Evolutionary conservation across 2,113 vertebrate species (phyloP), one percentile per base, ranked within the genome.

Genomic region (Dipodomys spectabilis): DNA sequence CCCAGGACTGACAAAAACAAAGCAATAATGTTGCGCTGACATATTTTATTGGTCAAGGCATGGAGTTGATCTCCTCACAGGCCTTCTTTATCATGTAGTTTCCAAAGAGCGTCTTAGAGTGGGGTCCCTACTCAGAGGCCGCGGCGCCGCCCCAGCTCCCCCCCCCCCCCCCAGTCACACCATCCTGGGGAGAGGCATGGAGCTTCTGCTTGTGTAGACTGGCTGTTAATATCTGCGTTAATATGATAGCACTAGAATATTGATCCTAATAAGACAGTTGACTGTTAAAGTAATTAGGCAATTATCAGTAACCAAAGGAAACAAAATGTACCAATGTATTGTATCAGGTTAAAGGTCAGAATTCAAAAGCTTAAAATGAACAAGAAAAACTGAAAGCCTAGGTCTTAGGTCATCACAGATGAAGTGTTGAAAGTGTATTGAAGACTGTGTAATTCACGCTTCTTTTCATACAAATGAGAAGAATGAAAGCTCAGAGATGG

Each of bases 361-460:
- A 86, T 69, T 39, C 53, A 67, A 91, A 72, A 84, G 16, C 23
- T 81, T 67, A n/a, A 91, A 88, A 53, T 78, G 49, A 91, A 71
- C 12, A 80, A 25, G 8, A 30, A 65, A 49, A 71, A 44, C 4
- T 4, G 7, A 39, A 91, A 60, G 32, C 23, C 23, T 71, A 62
- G 64, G 22, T 65, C 69, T 27, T 19, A 82, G 44, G 32, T 82
- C 20, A n/a, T 77, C 74, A 20, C 23, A 32, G 57, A 89, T 49
- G 32, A 65, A 45, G 62, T 19, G 28, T 35, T 45, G 32, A 49
- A 87, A 45, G 25, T 13, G 35, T 67, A 62, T 83, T 72, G 7
- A 62, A 91, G 39, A 27, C 16, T 39, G 6, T 20, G 5, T 19
- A 13, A n/a, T 80, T 44, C 19, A 49, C 6, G 0, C 19, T 53